phyloP scores from a whole-genome alignment of 2,797 vertebrate genomes.

The Leptoclinus maculatus region DNA sequence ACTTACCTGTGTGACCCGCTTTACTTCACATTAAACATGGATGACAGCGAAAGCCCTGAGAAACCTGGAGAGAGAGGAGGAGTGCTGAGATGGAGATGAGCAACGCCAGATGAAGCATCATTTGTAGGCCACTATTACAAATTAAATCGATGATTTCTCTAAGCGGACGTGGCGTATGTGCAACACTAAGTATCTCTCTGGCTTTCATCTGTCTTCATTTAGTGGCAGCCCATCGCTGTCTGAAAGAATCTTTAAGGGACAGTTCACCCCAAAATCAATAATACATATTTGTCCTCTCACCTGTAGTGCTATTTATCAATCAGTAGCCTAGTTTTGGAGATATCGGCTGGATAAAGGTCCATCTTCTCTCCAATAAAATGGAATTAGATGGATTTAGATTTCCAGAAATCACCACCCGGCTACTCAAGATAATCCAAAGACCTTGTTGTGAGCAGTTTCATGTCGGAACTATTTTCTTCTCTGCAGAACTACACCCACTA shows the following conservation, averaged over 20 bases:
- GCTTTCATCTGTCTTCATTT: background rate
- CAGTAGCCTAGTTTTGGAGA: background rate
- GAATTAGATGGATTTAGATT: background rate
- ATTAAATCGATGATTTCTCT: conserved; percentile 23
- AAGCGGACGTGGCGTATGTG: background rate
- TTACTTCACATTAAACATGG: conserved; percentile 51
- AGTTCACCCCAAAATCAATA: background rate
- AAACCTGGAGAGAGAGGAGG: background rate
- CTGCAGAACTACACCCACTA: no score
- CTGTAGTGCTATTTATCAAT: background rate
- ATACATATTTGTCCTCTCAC: background rate
- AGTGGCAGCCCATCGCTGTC: background rate
- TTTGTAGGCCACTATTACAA: conserved; percentile 18
- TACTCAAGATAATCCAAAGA: no score
- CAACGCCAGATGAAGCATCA: conserved; percentile 5
- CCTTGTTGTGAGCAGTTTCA: no score
- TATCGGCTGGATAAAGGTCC: background rate
- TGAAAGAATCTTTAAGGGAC: background rate
- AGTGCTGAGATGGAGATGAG: background rate
- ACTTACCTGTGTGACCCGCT: conserved; percentile 70
- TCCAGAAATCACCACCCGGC: no score
- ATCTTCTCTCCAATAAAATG: background rate
- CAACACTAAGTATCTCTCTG: background rate
- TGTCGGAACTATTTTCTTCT: no score
- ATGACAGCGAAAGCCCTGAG: conserved; percentile 34